phyloP scores from a whole-genome alignment of 1,140 invertebrate species.

The Zaprionus capensis region DNA sequence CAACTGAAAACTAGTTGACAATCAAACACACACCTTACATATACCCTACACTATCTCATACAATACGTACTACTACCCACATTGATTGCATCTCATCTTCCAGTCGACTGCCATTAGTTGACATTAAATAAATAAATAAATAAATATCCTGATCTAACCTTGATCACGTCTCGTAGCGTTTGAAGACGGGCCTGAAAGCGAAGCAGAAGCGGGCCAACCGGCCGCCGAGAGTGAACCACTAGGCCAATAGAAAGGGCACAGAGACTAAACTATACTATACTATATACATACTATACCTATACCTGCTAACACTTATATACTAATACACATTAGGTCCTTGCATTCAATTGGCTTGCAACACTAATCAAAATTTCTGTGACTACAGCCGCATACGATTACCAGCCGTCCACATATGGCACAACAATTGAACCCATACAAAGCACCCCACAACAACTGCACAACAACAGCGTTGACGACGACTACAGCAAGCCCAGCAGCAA shows the following conservation, averaged over 20 bases:
- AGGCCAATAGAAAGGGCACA: background rate
- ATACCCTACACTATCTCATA: background rate
- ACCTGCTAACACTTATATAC: conserved; percentile 25
- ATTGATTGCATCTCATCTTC: too few relatives aligned
- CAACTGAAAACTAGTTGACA: background rate
- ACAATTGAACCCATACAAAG: conserved; percentile 77
- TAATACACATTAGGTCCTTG: conserved; percentile 8
- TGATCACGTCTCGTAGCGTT: conserved; percentile 11
- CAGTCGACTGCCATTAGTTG: too few relatives aligned
- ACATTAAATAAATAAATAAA: too few relatives aligned
- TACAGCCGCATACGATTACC: conserved; percentile 82
- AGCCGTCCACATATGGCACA: conserved; percentile 82
- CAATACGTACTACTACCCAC: conserved; percentile 11
- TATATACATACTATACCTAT: conserved; percentile 9
- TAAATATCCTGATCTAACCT: conserved; percentile 20
- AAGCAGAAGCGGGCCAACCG: background rate
- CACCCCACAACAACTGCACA: conserved; percentile 61
- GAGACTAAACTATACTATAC: conserved; percentile 10
- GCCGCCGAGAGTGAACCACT: background rate
- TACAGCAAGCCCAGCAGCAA: conserved; percentile 47
- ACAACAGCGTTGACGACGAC: conserved; percentile 65
- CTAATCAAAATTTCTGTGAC: conserved; percentile 73
- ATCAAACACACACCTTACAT: background rate
- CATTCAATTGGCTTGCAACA: conserved; percentile 60
- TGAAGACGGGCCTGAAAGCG: background rate